A percentile compares a stretch with the other conserved stretches of the same genome.
These are phyloP conservation scores for Phrynocephalus versicolor DNA, from an alignment of 2,113 vertebrate genomes.

Conservation along the genomic window DNA sequence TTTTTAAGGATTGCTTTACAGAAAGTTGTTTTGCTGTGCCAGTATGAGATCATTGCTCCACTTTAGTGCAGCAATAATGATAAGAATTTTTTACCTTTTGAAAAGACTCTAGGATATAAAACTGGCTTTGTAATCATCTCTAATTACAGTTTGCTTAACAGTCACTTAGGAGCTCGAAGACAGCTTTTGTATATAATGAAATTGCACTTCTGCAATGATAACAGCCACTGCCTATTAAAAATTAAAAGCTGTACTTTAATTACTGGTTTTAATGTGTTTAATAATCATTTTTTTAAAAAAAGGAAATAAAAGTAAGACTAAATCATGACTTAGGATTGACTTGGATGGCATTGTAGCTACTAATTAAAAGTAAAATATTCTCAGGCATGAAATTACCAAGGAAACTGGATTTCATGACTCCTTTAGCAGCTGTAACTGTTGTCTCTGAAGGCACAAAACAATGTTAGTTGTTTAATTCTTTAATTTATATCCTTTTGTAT, in stretches of 20 bases:
- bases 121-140: background rate
- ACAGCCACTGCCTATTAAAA: background rate
- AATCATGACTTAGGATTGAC: background rate
- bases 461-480: slow-evolving; percentile 29
- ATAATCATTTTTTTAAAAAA: slow-evolving; percentile 17
- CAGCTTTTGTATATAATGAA: slow-evolving; percentile 25
- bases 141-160: slow-evolving; percentile 5
- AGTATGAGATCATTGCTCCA: too few relatives aligned
- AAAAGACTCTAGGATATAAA: background rate
- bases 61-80: background rate
- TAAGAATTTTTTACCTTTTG: background rate
- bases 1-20: too few relatives aligned
- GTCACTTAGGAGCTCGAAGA: background rate
- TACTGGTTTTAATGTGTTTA: background rate
- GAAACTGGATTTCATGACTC: slow-evolving; percentile 19
- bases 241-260: slow-evolving; percentile 38
- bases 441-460: slow-evolving; percentile 12
- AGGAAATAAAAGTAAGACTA: slow-evolving; percentile 29
- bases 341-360: background rate
- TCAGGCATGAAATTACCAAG: slow-evolving; percentile 28
- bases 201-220: background rate
- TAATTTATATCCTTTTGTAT: slow-evolving; percentile 38
- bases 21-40: too few relatives aligned
- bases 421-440: slow-evolving; percentile 36
- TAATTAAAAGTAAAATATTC: slow-evolving; percentile 41